These are phyloP conservation scores for Poeciliopsis infans DNA, from an alignment of 2,797 vertebrate species.

Conservation along the genomic window DNA sequence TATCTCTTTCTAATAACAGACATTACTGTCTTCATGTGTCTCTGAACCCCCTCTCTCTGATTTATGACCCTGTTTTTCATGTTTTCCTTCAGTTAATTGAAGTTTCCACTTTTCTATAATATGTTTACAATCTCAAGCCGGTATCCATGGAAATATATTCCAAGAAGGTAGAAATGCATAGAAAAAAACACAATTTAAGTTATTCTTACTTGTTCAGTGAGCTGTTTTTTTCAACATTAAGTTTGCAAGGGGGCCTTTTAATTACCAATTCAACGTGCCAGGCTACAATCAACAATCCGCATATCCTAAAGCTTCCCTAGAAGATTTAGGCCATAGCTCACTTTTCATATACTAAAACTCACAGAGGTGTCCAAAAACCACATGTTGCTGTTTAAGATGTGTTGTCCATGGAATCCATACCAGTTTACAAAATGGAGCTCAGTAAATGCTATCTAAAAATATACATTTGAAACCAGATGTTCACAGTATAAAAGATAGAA, in stretches of 20 bases:
- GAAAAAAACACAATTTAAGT: conserved; percentile 31
- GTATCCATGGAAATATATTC: conserved; percentile 42
- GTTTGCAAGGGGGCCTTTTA: too few species aligned
- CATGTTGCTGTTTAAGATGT: not conserved
- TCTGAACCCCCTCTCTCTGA: conserved; percentile 15
- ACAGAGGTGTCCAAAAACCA: not conserved
- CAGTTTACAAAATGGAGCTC: not conserved
- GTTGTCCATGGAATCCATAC: not conserved
- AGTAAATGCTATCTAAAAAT: not conserved
- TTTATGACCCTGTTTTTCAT: conserved; percentile 4
- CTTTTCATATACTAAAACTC: not conserved
- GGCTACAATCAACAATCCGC: conserved; percentile 10
- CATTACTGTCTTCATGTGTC: conserved; percentile 31
- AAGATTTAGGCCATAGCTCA: not conserved
- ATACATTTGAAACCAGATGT: not conserved
- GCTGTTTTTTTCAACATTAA: too few species aligned
- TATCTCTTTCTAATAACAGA: conserved; percentile 49
- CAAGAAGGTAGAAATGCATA: conserved; percentile 47
- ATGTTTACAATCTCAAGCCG: conserved; percentile 42
- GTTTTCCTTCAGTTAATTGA: conserved; percentile 27
- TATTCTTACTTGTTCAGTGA: not conserved
- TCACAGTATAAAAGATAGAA: not conserved
- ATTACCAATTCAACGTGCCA: conserved; percentile 6
- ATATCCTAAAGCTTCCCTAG: not conserved
- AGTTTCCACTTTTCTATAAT: conserved; percentile 41